Evolutionary conservation across 2,113 vertebrate species (phyloP).

Genomic region (Aptenodytes patagonicus): DNA sequence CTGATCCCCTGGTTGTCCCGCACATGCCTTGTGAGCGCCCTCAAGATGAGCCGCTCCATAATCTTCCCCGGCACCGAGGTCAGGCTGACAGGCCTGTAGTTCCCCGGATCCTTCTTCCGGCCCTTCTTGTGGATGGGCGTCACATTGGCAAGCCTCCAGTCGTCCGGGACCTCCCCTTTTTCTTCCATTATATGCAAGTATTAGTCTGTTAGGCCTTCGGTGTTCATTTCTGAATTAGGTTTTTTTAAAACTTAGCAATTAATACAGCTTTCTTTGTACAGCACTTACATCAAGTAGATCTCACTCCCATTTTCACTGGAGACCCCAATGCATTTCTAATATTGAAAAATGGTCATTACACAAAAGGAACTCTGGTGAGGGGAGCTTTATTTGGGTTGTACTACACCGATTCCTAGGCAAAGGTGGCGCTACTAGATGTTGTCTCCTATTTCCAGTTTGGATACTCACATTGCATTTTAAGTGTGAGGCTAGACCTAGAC

Average conservation of each 20-base stretch:
- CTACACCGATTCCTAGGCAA: background rate
- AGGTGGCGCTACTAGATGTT: background rate
- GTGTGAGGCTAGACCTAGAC: background rate
- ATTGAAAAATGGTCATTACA: background rate
- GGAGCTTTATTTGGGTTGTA: background rate
- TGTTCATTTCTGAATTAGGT: background rate
- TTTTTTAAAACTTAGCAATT: background rate
- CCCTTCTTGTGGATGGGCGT: too few species aligned
- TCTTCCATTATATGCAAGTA: background rate
- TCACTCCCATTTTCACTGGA: background rate
- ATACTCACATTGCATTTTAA: background rate
- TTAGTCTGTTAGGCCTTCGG: background rate
- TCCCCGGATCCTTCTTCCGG: too few species aligned
- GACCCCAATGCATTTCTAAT: background rate
- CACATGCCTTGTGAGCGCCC: too few species aligned
- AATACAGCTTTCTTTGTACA: background rate
- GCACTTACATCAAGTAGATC: background rate
- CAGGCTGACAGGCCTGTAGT: too few species aligned
- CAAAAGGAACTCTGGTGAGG: background rate
- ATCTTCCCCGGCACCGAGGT: too few species aligned
- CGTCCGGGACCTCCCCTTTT: background rate
- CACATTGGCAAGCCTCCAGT: too few species aligned
- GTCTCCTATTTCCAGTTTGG: background rate
- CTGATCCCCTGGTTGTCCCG: too few species aligned
- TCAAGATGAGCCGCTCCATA: too few species aligned